Evolutionary conservation across 2,797 vertebrate species (phyloP).

Genomic region (Tiaroga cobitis): DNA sequence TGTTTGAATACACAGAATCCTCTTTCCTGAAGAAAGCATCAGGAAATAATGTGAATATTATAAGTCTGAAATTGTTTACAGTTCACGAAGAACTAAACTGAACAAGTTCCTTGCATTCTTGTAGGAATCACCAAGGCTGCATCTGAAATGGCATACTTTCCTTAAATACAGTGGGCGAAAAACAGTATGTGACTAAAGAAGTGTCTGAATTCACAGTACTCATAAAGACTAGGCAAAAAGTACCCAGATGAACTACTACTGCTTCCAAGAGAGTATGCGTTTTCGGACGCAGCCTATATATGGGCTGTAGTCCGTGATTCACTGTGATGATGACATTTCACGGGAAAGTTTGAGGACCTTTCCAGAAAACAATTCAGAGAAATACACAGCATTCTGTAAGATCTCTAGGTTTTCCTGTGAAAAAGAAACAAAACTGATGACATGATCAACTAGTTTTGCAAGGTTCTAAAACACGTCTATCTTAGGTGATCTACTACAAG

Average conservation of each 20-base stretch:
- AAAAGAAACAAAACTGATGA: conserved; percentile 2
- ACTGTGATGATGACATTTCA: not conserved
- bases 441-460: conserved; percentile 18
- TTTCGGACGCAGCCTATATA: not conserved
- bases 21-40: conserved; percentile 75
- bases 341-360: not conserved
- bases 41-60: not conserved
- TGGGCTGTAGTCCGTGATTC: not conserved
- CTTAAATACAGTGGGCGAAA: not conserved
- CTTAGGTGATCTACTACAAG: not conserved
- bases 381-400: not conserved
- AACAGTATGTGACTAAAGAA: not conserved
- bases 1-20: conserved; percentile 72
- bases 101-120: not conserved
- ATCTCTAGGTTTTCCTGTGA: not conserved
- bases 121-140: not conserved
- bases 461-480: not conserved
- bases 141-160: not conserved
- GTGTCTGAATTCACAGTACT: not conserved
- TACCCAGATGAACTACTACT: not conserved
- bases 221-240: not conserved
- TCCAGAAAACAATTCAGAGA: conserved; percentile 8
- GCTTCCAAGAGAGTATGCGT: not conserved
- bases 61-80: not conserved
- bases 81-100: not conserved